Evolutionary conservation across 2,797 vertebrate species (phyloP), one percentile per base, ranked within the genome.

Genomic region (Columba guinea): DNA sequence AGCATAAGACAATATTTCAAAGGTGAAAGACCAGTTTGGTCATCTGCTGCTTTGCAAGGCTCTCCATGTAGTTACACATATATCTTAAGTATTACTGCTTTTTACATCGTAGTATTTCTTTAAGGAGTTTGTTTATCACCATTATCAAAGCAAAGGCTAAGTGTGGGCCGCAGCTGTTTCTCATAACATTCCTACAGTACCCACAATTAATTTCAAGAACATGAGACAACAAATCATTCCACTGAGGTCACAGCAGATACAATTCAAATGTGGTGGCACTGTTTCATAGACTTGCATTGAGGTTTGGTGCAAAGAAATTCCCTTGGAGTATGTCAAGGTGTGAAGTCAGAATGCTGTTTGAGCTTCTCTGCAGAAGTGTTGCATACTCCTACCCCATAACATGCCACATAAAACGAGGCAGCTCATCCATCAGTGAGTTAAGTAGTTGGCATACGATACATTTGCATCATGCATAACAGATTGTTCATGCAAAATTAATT

Each of bases 151-250:
- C 37, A 92, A 94, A 92, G 60, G 55, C 86, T 83, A 85, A 89
- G 87, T 87, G 94, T 93, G 87, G 95, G 93, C 77, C 7, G 27
- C 74, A 94, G 80, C 86, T 93, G 67, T 77, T 94, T 93, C 87
- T 93, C 82, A 70, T 82, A 93, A 69, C 90, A 81, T 80, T 97
- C 87, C 90, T 85, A 69, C 67, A 70, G 91, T 59, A 88, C 84
- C 87, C 71, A 0, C 88, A 96, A 94, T 84, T 79, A 82, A 80
- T 67, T 91, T 82, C n/a, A 87, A 68, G 78, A 82, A 62, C 71
- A 87, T 1, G 3, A 83, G 65, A 70, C 84, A 5, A 26, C 79
- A 87, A 87, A 84, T 82, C 88, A 96, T 89, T 96, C 91, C 74
- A 41, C 24, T 90, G 87, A 91, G 23, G 70, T 93, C 73, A 93